These are phyloP conservation scores for Heliothis virescens DNA, from an alignment of 1,140 invertebrate genomes.

Conservation along the genomic window DNA sequence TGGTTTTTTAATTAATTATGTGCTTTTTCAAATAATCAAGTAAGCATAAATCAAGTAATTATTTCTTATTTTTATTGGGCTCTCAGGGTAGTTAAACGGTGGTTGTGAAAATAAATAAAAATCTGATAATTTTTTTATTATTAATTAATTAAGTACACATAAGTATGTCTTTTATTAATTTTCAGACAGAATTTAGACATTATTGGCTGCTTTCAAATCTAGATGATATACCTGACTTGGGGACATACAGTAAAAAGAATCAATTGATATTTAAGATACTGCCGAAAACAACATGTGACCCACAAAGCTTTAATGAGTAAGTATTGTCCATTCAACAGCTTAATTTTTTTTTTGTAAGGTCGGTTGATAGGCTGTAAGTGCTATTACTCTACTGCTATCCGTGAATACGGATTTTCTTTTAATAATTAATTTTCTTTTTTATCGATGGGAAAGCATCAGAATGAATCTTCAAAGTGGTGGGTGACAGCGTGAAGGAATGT, in stretches of 20 bases:
- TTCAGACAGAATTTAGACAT: slow-evolving; percentile 89
- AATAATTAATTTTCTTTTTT: too few species aligned
- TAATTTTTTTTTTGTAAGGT: slow-evolving; percentile 6
- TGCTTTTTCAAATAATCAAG: too few species aligned
- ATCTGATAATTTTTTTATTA: neutral
- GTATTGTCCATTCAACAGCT: slow-evolving; percentile 49
- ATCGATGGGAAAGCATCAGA: too few species aligned
- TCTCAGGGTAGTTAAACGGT: neutral
- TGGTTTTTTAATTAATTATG: too few species aligned
- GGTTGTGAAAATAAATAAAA: neutral
- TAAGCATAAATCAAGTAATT: too few species aligned
- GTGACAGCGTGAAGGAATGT: too few species aligned
- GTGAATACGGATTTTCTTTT: too few species aligned
- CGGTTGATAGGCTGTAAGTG: too few species aligned
- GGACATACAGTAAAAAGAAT: slow-evolving; percentile 80
- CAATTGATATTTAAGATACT: slow-evolving; percentile 75
- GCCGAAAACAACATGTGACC: slow-evolving; percentile 68
- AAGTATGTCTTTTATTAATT: slow-evolving; percentile 47
- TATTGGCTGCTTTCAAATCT: slow-evolving; percentile 92
- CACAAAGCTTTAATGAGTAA: slow-evolving; percentile 71
- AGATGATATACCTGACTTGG: slow-evolving; percentile 86
- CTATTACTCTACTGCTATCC: too few species aligned
- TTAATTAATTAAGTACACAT: neutral
- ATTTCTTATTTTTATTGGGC: too few species aligned
- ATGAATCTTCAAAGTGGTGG: too few species aligned